Base-by-base conservation (phyloP, 2,888 invertebrate genomes). In the Eupithecia insigniata region DNA sequence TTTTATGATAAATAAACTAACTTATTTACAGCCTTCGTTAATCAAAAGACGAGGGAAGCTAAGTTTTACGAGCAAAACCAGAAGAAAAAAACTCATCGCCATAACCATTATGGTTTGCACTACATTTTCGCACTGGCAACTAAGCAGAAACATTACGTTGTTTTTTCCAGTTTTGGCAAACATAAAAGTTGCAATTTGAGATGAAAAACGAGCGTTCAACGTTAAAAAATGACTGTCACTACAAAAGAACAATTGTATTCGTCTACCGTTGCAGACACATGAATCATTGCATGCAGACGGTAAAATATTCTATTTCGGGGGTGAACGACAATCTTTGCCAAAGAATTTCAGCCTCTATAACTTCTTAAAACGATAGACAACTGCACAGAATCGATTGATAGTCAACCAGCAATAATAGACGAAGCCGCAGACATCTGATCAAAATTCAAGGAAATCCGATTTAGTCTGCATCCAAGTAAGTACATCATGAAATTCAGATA, bases 401-500 rank as follows among this genome's bases (percentile, higher is more conserved):
- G 71, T 72, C 60, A 76, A 81, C 79, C 79, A 79, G 81, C 81
- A 79, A 82, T 82, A 81, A 82, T 80, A 86, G 87, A 89, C 87
- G 80, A 83, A 90, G 88, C 90, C 83, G 80, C 80, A 90, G 84
- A 80, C 84, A 74, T 71, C 89, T 90, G 85, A 92, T 94, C 89
- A 91, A 94, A 93, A 94, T 94, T 94, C 93, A 94, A 94, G 92
- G 93, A 93, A 93, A 92, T 92, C 89, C 84, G 85, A 90, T 87
- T 89, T 84, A 89, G 90, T 92, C 89, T 92, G 93, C 92, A 93
- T 84, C 89, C 87, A 89, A 92, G 61, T 18, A 92, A 92, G 61
- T 62, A 92, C 91, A 91, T 90, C 86, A 86, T 90, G 85, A 90
- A 90, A 90, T 90, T 91, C 89, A 91, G 88, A 89, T 90, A 82